Evolutionary conservation across 2,888 invertebrate genomes (phyloP).

Genomic region (Acanthosepion lycidas): DNA sequence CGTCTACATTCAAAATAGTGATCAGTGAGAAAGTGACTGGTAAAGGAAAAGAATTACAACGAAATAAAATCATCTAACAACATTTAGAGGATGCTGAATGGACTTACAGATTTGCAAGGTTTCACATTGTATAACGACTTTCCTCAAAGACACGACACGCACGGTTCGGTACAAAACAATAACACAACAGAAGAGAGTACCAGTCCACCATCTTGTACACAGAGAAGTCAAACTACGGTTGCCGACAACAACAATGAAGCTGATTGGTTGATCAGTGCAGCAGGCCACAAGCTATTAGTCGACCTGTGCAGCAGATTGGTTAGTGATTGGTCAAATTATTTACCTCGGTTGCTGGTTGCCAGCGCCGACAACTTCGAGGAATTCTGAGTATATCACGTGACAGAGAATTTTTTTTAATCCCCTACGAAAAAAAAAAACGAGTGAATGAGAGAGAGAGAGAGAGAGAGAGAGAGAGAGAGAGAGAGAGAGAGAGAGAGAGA

Average conservation of each 20-base stretch:
- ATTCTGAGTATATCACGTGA: too few species aligned
- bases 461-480: too few species aligned
- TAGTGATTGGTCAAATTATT: neutral
- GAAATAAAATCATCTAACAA: neutral
- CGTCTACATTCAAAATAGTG: neutral
- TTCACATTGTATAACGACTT: neutral
- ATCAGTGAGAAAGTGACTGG: neutral
- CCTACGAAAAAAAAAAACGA: too few species aligned
- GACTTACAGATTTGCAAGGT: neutral
- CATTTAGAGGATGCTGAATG: neutral
- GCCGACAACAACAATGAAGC: slow-evolving; percentile 45
- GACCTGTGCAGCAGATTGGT: neutral
- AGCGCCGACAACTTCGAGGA: too few species aligned
- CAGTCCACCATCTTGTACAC: slow-evolving; percentile 24
- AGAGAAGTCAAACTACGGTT: neutral
- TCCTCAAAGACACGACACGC: neutral
- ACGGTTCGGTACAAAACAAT: neutral
- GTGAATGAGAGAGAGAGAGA: too few species aligned
- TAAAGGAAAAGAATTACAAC: neutral
- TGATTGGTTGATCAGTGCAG: slow-evolving; percentile 22
- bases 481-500: too few species aligned
- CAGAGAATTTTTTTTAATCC: too few species aligned
- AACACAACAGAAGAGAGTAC: neutral
- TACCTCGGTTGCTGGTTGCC: too few species aligned
- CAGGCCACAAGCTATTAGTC: neutral